phyloP scores from a whole-genome alignment of 2,888 invertebrate genomes.

The Drosophila parthenogenetica region DNA sequence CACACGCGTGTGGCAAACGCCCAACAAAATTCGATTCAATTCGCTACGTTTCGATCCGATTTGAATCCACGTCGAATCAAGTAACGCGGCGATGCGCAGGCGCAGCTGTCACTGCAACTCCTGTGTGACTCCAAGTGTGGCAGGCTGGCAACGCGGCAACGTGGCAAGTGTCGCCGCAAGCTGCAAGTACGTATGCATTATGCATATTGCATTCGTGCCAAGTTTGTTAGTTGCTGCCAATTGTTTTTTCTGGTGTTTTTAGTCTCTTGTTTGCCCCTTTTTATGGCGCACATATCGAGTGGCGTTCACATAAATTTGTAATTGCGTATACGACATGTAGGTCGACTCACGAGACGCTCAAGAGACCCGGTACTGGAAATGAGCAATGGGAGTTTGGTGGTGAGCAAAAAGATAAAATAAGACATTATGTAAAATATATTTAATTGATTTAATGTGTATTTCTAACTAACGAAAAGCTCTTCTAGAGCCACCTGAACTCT shows the following conservation, averaged over 20 bases:
- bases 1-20: conserved; percentile 60
- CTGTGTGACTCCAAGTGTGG: conserved; percentile 25
- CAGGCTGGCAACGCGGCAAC: conserved; percentile 20
- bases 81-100: conserved; percentile 52
- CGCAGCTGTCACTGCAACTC: conserved; percentile 49
- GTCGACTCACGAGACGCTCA: conserved; percentile 48
- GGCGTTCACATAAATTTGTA: conserved; percentile 75
- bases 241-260: conserved; percentile 31
- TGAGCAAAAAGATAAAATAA: background rate
- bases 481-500: no score
- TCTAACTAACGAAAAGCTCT: no score
- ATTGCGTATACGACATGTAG: conserved; percentile 80
- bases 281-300: conserved; percentile 41
- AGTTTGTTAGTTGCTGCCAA: conserved; percentile 41
- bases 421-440: no score
- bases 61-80: background rate
- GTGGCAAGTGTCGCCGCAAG: conserved; percentile 58
- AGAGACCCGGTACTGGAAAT: background rate
- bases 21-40: conserved; percentile 18
- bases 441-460: no score
- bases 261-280: conserved; percentile 4
- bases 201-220: conserved; percentile 48
- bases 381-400: background rate
- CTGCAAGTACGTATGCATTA: conserved; percentile 53
- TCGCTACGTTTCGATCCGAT: background rate